These are phyloP conservation scores for Australoheros scitulus DNA, from an alignment of 2,113 vertebrate species.

Conservation along the genomic window DNA sequence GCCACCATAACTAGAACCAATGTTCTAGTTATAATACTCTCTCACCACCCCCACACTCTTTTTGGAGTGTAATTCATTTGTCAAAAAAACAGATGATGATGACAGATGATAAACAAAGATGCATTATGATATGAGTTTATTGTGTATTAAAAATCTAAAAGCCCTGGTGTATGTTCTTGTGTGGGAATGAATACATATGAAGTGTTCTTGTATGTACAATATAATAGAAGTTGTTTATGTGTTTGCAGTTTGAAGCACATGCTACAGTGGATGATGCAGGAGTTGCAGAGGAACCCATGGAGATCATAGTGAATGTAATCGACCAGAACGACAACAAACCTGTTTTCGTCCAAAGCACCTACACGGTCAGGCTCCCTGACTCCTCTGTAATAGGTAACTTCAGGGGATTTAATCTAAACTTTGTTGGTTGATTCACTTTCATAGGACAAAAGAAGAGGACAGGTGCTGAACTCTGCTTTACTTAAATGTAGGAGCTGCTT, in stretches of 20 bases:
- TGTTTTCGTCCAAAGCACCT: conserved; percentile 59
- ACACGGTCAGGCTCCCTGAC: conserved; percentile 69
- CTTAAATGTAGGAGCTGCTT: neutral
- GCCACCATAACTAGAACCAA: no score
- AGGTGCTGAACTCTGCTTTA: neutral
- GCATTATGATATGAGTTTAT: no score
- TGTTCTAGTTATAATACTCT: no score
- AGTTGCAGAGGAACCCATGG: conserved; percentile 55
- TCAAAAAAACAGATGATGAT: no score
- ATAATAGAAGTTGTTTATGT: neutral
- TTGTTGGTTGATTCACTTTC: neutral
- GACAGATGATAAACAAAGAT: no score
- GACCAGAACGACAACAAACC: conserved; percentile 80
- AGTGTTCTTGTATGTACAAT: no score
- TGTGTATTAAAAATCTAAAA: no score
- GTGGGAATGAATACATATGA: no score
- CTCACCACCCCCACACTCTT: no score
- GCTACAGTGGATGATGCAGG: conserved; percentile 13
- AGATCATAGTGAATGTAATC: conserved; percentile 64
- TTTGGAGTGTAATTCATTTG: no score
- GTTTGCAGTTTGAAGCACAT: conserved; percentile 61
- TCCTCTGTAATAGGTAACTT: conserved; percentile 57
- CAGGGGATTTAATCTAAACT: neutral
- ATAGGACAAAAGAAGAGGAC: neutral
- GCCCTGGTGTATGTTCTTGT: no score